Conservation (phyloP, 2,888 invertebrate genomes). For the Drosophila suboccidentalis region DNA sequence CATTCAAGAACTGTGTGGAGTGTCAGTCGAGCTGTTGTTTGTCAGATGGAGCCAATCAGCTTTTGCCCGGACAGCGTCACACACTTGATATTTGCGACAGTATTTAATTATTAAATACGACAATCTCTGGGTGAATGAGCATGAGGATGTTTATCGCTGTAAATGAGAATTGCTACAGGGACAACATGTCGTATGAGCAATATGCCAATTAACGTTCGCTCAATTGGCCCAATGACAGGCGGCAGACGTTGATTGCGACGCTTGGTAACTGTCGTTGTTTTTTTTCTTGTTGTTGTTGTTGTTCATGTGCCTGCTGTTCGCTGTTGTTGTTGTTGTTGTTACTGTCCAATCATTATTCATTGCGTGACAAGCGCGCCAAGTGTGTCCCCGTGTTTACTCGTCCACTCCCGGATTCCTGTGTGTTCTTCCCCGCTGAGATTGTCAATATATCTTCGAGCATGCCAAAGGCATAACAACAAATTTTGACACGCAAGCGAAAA, state of each 20-base stretch:
- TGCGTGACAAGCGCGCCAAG: conserved; percentile 78
- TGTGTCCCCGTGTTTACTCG: conserved; percentile 48
- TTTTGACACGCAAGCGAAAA: conserved; percentile 46
- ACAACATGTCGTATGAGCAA: conserved; percentile 75
- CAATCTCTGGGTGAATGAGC: conserved; percentile 26
- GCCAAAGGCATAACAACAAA: conserved; percentile 68
- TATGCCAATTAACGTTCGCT: conserved; percentile 75
- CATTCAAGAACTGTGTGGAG: not conserved
- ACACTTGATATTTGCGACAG: conserved; percentile 56
- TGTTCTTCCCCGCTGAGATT: conserved; percentile 35
- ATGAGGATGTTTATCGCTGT: conserved; percentile 21
- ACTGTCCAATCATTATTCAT: conserved; percentile 77
- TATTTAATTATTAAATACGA: conserved; percentile 76
- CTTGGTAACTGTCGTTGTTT: conserved; percentile 21
- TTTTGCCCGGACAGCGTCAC: conserved; percentile 27
- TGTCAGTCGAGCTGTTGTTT: conserved; percentile 15
- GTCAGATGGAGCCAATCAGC: conserved; percentile 36
- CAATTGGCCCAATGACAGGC: conserved; percentile 70
- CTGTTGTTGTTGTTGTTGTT: conserved; percentile 41
- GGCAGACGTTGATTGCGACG: conserved; percentile 63
- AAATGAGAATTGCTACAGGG: conserved; percentile 31
- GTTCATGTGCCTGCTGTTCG: not conserved
- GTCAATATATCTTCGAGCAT: conserved; percentile 76
- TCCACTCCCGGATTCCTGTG: conserved; percentile 19
- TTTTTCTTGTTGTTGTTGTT: conserved; percentile 27